phyloP scores from a whole-genome alignment of 2,797 vertebrate species.

The Poecilia picta region DNA sequence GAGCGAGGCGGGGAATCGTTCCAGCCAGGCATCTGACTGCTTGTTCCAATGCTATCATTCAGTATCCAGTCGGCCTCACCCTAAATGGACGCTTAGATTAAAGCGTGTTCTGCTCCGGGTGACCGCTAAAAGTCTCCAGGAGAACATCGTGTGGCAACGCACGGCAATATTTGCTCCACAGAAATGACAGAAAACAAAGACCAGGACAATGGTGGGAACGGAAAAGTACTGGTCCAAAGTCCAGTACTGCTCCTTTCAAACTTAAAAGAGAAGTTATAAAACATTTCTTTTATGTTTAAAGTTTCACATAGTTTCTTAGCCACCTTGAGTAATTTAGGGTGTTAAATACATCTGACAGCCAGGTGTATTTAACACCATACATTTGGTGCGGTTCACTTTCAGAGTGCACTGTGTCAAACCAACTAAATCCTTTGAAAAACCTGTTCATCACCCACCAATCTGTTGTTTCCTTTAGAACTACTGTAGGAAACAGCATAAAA shows the following conservation, averaged over 20 bases:
- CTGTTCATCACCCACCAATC: too few relatives aligned
- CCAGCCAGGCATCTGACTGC: constrained; percentile 60
- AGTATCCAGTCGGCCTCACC: constrained; percentile 64
- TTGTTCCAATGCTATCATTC: constrained; percentile 77
- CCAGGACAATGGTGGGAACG: background rate
- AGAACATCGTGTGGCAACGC: constrained; percentile 28
- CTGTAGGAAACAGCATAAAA: too few relatives aligned
- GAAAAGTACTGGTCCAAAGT: background rate
- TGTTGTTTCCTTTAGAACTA: too few relatives aligned
- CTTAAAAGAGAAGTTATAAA: too few relatives aligned
- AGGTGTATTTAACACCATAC: too few relatives aligned
- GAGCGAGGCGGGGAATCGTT: constrained; percentile 70
- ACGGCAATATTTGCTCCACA: constrained; percentile 9
- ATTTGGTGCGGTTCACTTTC: too few relatives aligned
- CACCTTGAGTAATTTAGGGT: background rate
- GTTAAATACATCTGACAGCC: too few relatives aligned
- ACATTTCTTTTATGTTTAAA: too few relatives aligned
- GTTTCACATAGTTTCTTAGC: background rate
- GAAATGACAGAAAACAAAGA: background rate
- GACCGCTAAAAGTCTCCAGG: constrained; percentile 43
- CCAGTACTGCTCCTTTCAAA: background rate
- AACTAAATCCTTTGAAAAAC: too few relatives aligned
- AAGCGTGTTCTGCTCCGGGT: constrained; percentile 68
- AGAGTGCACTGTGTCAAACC: too few relatives aligned
- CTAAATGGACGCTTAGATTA: constrained; percentile 78